Evolutionary conservation across 2,888 invertebrate species (phyloP), one percentile per base, ranked within the genome.

Genomic region (Steinernema scapterisci): DNA sequence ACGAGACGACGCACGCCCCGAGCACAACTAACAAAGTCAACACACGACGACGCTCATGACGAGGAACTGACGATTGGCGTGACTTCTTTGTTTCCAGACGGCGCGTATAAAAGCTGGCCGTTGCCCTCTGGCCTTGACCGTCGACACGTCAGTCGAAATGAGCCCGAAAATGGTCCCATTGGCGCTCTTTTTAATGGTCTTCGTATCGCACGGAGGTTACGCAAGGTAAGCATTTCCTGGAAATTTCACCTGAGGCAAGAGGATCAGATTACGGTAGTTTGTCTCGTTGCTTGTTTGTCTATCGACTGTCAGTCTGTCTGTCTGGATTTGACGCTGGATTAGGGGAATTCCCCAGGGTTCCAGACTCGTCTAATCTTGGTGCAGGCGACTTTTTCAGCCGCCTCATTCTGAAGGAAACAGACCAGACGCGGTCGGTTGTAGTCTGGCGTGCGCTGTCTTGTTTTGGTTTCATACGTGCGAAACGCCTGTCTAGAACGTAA

Each of bases 21-120:
- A 5, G 48, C 6, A 48, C 48, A 48, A n/a, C 48, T 48, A 19
- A n/a, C n/a, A n/a, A n/a, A 7, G 48, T 48, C 48, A 48, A 48
- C 48, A 48, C 13, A 38, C 38, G 38, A 38, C 31, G 13, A 6
- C 31, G 63, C 13, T 63, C 63, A 63, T 63, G 63, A 38, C 38
- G 38, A 38, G 38, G 38, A 38, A 38, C 3, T 9, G 38, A 38
- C 3, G 38, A 38, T 5, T 16, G 5, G 63, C 63, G 63, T 63
- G 63, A 63, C 63, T 63, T 9, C 63, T 63, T 54, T 63, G 38
- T 38, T 63, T 38, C 31, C 63, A 63, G 38, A 31, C 27, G 16
- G n/a, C 16, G n/a, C 16, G 27, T 63, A 63, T 63, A 63, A 63
- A 31, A 63, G 63, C 19, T 38, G 38, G 5, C n/a, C 52, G 21